A percentile compares a stretch with the other conserved stretches of the same genome.
Evolutionary conservation across 2,888 invertebrate species (phyloP).

Genomic region (Heliconius hortense): DNA sequence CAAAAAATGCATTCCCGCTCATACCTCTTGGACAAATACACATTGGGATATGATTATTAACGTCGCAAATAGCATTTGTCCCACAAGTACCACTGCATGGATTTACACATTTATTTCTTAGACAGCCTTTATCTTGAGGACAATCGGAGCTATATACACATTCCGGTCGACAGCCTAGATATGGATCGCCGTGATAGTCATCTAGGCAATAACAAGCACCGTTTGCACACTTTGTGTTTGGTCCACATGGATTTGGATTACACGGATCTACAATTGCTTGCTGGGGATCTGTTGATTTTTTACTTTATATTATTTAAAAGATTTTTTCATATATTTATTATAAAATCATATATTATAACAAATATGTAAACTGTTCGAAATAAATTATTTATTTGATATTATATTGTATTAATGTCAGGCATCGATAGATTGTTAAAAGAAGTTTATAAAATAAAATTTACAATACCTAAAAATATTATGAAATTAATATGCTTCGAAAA

Average conservation of each 20-base stretch:
- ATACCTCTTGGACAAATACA: constrained; percentile 86
- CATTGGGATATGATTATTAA: constrained; percentile 87
- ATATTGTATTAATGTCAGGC: background rate
- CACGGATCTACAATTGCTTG: constrained; percentile 75
- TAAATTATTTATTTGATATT: background rate
- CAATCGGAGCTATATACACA: constrained; percentile 87
- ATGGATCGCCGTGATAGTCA: constrained; percentile 85
- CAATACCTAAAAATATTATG: background rate
- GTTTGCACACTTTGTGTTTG: constrained; percentile 81
- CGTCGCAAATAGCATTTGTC: constrained; percentile 85
- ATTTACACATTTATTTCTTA: constrained; percentile 86
- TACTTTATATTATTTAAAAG: background rate
- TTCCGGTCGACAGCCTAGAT: constrained; percentile 86
- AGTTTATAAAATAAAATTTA: background rate
- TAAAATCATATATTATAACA: background rate
- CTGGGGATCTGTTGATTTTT: constrained; percentile 50
- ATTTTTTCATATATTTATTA: no score
- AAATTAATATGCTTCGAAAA: background rate
- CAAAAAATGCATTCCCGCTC: constrained; percentile 85
- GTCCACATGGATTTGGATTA: constrained; percentile 84
- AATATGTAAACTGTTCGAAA: background rate
- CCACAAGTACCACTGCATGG: constrained; percentile 89
- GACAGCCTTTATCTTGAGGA: constrained; percentile 83
- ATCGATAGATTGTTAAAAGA: background rate
- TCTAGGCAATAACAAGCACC: constrained; percentile 83